Base-by-base conservation (phyloP, 1,140 invertebrate genomes). In the Dreissena polymorpha region DNA sequence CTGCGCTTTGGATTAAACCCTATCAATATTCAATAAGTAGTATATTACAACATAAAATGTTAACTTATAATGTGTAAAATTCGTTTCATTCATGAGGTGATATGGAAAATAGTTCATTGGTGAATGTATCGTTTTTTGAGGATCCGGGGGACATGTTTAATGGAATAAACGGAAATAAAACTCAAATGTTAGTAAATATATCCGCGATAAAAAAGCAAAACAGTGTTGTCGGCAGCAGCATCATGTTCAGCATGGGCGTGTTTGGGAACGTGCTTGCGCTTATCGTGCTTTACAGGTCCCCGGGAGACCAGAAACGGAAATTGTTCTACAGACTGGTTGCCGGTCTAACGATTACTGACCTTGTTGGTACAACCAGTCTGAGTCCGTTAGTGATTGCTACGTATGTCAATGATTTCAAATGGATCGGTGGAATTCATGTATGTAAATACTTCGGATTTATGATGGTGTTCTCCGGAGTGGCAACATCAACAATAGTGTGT, bases 391-490 rank as follows among this genome's bases (percentile, higher is more conserved):
- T 91, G 6, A 90, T 91, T 60, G 85, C 86, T 14, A 87, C 89
- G 0, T 90, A 91, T 78, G 77, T 85, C 12, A 90, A 90, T 77
- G 72, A 88, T 53, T 86, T 87, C 63, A 78, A 84, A 64, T 88
- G 90, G 87, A 77, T 89, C 29, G 89, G 86, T 0, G 89, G 90
- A 55, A 68, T 73, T n/a, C 68, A 80, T 0, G 39, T 91, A 76
- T 93, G 91, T 79, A 86, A 91, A 65, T 93, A 92, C 74, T 92
- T 93, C 80, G 91, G 90, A 10, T 93, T 92, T 83, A 88, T 91
- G 72, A 93, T 93, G 92, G 91, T 93, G 57, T 89, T 91, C 67
- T 90, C 92, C 50, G 91, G 91, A 16, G 86, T 91, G 39, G 88
- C 92, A 14, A 93, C 93, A 3, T 91, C 92, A 80, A 88, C 89